phyloP scores from a whole-genome alignment of 2,113 vertebrate species.

The Strix aluco region DNA sequence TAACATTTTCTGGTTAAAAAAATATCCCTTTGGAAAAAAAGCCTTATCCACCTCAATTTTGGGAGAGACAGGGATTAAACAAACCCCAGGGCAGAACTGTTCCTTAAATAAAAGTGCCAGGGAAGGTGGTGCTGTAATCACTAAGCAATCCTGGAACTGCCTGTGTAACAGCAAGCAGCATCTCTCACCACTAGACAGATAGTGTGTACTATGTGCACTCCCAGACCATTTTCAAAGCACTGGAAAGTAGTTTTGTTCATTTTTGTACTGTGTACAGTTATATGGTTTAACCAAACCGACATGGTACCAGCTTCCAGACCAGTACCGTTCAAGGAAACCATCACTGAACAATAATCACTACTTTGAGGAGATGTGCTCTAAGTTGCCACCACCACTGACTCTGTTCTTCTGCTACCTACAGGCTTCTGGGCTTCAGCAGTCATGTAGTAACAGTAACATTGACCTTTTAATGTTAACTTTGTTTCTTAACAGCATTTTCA shows the following conservation, averaged over 20 bases:
- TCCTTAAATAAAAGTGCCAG: not conserved
- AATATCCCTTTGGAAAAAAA: not conserved
- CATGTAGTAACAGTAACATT: not conserved
- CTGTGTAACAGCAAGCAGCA: not conserved
- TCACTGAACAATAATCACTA: fast-evolving
- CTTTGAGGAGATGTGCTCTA: not conserved
- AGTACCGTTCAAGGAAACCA: not conserved
- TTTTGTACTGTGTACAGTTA: not conserved
- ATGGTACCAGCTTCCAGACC: not conserved
- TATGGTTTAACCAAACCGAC: not conserved
- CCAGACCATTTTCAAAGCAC: not conserved
- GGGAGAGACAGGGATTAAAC: not conserved
- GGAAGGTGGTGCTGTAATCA: not conserved
- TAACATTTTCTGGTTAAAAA: not conserved
- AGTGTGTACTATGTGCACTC: not conserved
- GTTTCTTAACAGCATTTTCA: not conserved
- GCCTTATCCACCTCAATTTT: not conserved
- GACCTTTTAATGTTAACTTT: not conserved
- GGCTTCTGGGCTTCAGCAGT: not conserved
- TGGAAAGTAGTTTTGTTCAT: not conserved
- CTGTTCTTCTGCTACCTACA: not conserved
- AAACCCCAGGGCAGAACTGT: not conserved
- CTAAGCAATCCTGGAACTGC: not conserved
- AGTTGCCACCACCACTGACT: not conserved
- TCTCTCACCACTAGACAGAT: not conserved